Conservation (phyloP, 2,888 invertebrate species). For the Limnephilus lunatus region DNA sequence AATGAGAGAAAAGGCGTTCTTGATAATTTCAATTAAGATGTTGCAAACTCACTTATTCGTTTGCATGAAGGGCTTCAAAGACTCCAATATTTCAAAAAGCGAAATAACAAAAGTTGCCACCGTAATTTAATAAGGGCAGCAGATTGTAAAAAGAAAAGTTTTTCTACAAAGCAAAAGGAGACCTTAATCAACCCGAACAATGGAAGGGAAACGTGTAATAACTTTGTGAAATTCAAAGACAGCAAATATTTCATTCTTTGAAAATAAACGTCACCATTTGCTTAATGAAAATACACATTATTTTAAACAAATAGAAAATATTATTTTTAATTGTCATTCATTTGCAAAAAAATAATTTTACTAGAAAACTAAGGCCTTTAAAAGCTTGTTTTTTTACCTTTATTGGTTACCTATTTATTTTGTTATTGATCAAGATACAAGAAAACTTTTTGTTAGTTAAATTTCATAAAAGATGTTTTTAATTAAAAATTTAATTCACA, state of each 20-base stretch:
- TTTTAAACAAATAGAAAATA: background rate
- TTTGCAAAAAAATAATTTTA: too few relatives aligned
- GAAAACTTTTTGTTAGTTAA: too few relatives aligned
- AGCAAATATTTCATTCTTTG: constrained; percentile 19
- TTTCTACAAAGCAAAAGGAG: constrained; percentile 49
- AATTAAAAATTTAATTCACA: too few relatives aligned
- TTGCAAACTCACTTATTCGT: constrained; percentile 33
- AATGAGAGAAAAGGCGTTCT: constrained; percentile 20
- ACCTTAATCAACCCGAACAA: constrained; percentile 60
- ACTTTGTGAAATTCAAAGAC: constrained; percentile 18
- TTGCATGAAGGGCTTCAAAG: constrained; percentile 31
- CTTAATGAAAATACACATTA: background rate
- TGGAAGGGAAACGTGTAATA: constrained; percentile 40
- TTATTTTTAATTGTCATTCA: too few relatives aligned
- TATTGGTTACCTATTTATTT: too few relatives aligned
- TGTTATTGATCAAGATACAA: too few relatives aligned
- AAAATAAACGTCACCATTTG: constrained; percentile 31
- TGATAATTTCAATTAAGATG: constrained; percentile 46
- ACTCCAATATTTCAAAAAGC: constrained; percentile 34
- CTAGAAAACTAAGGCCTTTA: too few relatives aligned
- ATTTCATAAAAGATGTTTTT: too few relatives aligned
- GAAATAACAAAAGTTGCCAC: constrained; percentile 49
- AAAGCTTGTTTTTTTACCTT: too few relatives aligned
- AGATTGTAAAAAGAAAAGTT: constrained; percentile 57
- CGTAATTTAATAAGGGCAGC: constrained; percentile 59